phyloP scores from a whole-genome alignment of 2,797 vertebrate genomes.

The Avahi laniger region DNA sequence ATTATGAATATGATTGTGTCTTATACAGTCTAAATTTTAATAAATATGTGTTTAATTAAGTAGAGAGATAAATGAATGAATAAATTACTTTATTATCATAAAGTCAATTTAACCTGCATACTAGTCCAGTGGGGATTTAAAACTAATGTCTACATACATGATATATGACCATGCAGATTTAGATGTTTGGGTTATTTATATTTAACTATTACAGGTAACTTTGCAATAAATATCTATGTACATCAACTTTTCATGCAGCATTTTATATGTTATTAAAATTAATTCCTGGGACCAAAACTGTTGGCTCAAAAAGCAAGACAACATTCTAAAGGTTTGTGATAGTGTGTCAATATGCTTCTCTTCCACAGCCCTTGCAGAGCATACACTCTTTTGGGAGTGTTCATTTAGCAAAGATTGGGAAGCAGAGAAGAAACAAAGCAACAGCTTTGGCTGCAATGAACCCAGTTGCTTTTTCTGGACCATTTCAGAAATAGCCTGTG shows the following conservation, averaged over 20 bases:
- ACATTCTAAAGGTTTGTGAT: rapidly evolving
- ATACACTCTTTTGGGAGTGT: rapidly evolving
- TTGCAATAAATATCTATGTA: not conserved
- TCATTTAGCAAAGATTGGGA: not conserved
- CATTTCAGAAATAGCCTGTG: not conserved
- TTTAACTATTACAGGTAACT: not conserved
- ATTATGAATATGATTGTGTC: not conserved
- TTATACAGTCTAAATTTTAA: not conserved
- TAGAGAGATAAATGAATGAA: not conserved
- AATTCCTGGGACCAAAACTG: not conserved
- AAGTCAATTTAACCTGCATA: not conserved
- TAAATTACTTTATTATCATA: not conserved
- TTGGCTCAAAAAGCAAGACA: not conserved
- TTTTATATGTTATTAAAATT: not conserved
- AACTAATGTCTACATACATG: not conserved
- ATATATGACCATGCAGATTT: not conserved
- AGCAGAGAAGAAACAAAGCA: not conserved
- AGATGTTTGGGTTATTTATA: not conserved
- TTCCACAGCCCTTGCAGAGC: rapidly evolving
- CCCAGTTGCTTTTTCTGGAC: not conserved
- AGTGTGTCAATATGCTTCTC: no score
- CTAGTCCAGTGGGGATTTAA: not conserved
- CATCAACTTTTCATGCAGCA: not conserved
- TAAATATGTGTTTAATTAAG: not conserved
- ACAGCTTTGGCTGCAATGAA: rapidly evolving